Conservation (phyloP, 2,888 invertebrate genomes). For the Tryphoninae sp. region DNA sequence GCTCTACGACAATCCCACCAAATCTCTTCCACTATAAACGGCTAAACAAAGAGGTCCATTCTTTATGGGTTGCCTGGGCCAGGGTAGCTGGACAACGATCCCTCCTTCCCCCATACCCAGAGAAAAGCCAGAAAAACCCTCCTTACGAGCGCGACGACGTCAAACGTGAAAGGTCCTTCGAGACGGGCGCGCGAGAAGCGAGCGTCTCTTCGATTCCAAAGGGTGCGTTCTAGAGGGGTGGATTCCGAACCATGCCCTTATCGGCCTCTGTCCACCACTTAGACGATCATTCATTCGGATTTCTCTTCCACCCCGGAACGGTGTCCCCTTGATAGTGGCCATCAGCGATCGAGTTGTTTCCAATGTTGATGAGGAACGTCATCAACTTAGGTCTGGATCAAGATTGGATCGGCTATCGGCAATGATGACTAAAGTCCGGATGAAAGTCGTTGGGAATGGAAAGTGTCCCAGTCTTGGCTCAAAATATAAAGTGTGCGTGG, state of each 20-base stretch:
- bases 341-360: constrained; percentile 27
- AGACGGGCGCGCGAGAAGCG: constrained; percentile 31
- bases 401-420: background rate
- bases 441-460: too few species aligned
- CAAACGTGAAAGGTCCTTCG: constrained; percentile 53
- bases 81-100: constrained; percentile 55
- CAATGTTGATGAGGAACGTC: constrained; percentile 45
- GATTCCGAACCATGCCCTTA: constrained; percentile 70
- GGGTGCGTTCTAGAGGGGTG: constrained; percentile 38
- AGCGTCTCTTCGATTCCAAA: constrained; percentile 47
- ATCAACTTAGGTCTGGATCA: constrained; percentile 18
- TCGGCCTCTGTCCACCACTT: constrained; percentile 79
- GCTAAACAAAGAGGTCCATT: constrained; percentile 81
- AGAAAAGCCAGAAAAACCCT: constrained; percentile 41
- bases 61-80: constrained; percentile 68
- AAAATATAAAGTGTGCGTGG: too few species aligned
- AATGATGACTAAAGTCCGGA: too few species aligned
- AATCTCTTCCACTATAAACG: constrained; percentile 81
- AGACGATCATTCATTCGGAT: constrained; percentile 78
- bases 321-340: constrained; percentile 55
- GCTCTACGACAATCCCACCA: constrained; percentile 79
- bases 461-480: too few species aligned
- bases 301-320: constrained; percentile 60
- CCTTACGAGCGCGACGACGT: constrained; percentile 45
- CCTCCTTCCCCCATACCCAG: constrained; percentile 16